These are phyloP conservation scores for Nomada fucata DNA, from an alignment of 2,888 invertebrate genomes.

Conservation along the genomic window DNA sequence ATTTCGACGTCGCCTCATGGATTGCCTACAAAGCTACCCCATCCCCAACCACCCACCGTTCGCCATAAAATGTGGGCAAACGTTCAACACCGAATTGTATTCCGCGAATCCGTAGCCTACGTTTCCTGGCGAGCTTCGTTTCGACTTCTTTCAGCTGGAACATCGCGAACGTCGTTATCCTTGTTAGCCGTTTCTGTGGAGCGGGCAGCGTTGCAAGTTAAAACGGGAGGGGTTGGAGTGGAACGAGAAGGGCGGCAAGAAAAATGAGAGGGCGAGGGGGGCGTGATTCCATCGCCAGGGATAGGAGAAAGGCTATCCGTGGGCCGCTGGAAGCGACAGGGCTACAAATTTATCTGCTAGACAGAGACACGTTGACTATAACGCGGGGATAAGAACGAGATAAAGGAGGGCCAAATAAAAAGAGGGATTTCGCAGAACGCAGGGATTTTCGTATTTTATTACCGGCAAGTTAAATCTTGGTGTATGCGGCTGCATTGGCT, in stretches of 20 bases:
- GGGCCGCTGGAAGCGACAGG: not conserved
- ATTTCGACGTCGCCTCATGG: not conserved
- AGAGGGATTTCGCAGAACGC: slow-evolving; percentile 2
- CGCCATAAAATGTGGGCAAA: not conserved
- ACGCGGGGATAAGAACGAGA: no score
- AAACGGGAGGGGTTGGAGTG: not conserved
- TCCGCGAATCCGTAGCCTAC: not conserved
- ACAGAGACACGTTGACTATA: no score
- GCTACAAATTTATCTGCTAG: not conserved
- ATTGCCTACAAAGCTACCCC: not conserved
- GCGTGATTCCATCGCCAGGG: not conserved
- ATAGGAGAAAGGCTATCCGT: not conserved
- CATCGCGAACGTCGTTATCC: not conserved
- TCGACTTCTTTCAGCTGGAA: not conserved
- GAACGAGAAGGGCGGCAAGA: not conserved
- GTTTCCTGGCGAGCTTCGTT: no score
- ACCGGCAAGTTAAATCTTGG: no score
- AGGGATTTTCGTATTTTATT: no score
- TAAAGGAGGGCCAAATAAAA: not conserved
- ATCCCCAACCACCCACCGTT: no score
- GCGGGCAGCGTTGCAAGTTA: not conserved
- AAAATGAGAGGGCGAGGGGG: not conserved
- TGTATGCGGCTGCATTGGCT: no score
- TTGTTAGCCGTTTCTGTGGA: not conserved
- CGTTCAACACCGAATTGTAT: not conserved